Base-by-base conservation (phyloP, 2,113 vertebrate species). In the Pseudolaguvia tuberculata region DNA sequence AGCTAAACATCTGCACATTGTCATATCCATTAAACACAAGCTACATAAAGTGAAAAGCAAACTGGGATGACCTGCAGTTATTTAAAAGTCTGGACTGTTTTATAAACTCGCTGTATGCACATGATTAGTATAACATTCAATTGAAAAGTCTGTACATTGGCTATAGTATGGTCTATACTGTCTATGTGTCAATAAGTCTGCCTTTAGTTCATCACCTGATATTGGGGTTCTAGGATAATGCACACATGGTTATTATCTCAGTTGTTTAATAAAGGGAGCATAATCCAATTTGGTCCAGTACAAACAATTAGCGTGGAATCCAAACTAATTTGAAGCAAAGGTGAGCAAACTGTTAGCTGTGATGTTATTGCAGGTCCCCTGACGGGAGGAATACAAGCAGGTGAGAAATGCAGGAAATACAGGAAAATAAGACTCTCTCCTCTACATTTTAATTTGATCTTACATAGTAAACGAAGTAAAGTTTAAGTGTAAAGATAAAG, bases 281-380 rank as follows among this genome's bases (percentile, higher is more conserved):
- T 58, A 71, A 71, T 45, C 69, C 53, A 71, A 58, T 55, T 7
- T 9, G 47, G 39, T 57, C 15, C n/a, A 70, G 68, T 53, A 53
- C 51, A 55, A 23, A 45, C 69, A 71, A 57, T 58, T 21, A 57
- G 17, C 53, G 47, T 42, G 53, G 18, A 29, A 73, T 51, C 39
- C 21, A 51, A 50, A 35, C 18, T 51, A 73, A 59, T 62, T 61
- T 23, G 20, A 25, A 35, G 5, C 29, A 23, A 73, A 52, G 23
- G 47, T 62, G 57, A 61, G 50, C 18, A 62, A 62, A 51, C 58
- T 61, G 57, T 35, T 62, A 29, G 47, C 57, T 21, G 11, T 21
- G 27, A 23, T 35, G 71, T 48, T 52, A 12, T 11, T 62, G 27
- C 47, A 29, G 42, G 29, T 20, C 45, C 58, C 45, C 56, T 71